A percentile compares a stretch with the other conserved stretches of the same genome.
phyloP scores from a whole-genome alignment of 2,888 invertebrate genomes.

The Tupiocoris notatus region DNA sequence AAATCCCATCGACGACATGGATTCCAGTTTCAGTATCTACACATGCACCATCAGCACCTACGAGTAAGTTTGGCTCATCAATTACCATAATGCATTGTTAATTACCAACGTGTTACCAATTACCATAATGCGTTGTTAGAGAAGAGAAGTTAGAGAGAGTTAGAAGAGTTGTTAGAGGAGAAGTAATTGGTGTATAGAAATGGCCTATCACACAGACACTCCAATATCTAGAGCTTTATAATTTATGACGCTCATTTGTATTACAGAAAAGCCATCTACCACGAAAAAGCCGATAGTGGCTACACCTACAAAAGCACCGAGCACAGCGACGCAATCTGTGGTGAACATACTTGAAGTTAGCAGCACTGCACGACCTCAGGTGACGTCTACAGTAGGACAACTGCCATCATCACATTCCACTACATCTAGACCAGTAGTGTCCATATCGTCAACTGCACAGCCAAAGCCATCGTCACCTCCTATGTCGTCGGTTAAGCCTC shows the following conservation, averaged over 20 bases:
- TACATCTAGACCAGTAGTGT: background rate
- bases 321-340: slow-evolving; percentile 1
- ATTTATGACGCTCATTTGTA: no score
- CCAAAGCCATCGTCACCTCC: background rate
- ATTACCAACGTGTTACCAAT: no score
- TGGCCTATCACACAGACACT: no score
- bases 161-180: background rate
- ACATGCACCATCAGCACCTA: slow-evolving; percentile 38
- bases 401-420: background rate
- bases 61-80: slow-evolving; percentile 8
- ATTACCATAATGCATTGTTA: background rate
- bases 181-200: background rate
- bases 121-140: no score
- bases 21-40: slow-evolving; percentile 47
- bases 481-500: slow-evolving; percentile 51
- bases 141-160: no score
- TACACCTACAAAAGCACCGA: background rate
- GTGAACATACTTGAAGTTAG: slow-evolving; percentile 15
- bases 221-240: no score
- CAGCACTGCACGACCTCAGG: background rate
- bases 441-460: slow-evolving; percentile 5
- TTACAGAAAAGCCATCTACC: slow-evolving; percentile 32
- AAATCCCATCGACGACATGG: slow-evolving; percentile 45
- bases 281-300: slow-evolving; percentile 15
- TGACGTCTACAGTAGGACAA: background rate